These are phyloP conservation scores for Polypterus bichir DNA, from an alignment of 2,113 vertebrate species.

Conservation along the genomic window DNA sequence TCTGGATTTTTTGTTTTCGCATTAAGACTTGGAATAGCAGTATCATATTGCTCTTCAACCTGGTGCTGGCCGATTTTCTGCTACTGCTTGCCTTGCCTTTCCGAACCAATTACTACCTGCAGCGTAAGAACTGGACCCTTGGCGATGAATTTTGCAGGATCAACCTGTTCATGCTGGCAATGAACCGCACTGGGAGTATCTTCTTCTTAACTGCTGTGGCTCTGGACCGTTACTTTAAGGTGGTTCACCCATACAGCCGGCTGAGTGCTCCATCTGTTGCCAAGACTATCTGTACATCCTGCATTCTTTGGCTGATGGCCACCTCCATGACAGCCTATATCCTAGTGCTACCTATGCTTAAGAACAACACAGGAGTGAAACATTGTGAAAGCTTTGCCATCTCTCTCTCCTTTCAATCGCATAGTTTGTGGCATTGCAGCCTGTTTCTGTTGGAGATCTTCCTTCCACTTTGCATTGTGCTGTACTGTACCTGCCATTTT, in stretches of 20 bases:
- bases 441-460: constrained; percentile 36
- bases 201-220: constrained; percentile 40
- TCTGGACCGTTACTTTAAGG: constrained; percentile 34
- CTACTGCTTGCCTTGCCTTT: constrained; percentile 33
- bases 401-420: accelerated
- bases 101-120: constrained; percentile 28
- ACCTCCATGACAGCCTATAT: constrained; percentile 23
- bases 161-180: constrained; percentile 27
- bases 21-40: constrained; percentile 44
- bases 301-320: constrained; percentile 29
- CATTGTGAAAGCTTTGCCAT: constrained; percentile 43
- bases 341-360: constrained; percentile 17
- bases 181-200: constrained; percentile 32
- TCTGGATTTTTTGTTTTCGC: constrained; percentile 37
- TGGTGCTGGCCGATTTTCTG: constrained; percentile 33
- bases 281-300: constrained; percentile 14
- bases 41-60: constrained; percentile 33
- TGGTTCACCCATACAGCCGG: constrained; percentile 34
- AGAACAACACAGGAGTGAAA: background rate
- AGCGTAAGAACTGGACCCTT: constrained; percentile 13
- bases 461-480: constrained; percentile 32
- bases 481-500: constrained; percentile 36
- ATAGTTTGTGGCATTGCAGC: constrained; percentile 29
- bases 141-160: constrained; percentile 6
- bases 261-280: constrained; percentile 20